These are phyloP conservation scores for Cyprinus carpio DNA, from an alignment of 2,113 vertebrate genomes.

Conservation along the genomic window DNA sequence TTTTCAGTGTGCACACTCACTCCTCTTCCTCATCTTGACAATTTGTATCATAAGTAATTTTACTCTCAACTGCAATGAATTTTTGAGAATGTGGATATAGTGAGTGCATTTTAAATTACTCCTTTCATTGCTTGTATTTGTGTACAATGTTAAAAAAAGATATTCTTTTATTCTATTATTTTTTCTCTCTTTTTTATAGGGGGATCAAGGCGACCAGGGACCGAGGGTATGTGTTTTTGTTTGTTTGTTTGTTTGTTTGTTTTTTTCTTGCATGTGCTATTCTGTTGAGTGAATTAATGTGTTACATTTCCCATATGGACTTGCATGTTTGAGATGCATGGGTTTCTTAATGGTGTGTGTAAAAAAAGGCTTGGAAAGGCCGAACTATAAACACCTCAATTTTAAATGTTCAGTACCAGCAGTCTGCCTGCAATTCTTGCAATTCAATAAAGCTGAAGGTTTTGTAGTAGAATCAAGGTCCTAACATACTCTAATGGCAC, in stretches of 20 bases:
- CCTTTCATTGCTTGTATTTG: slow-evolving; percentile 32
- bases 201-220: too few species aligned
- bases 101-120: slow-evolving; percentile 64
- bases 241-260: too few species aligned
- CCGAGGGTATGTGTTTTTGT: too few species aligned
- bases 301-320: slow-evolving; percentile 60
- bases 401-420: slow-evolving; percentile 37
- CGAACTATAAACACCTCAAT: slow-evolving; percentile 46
- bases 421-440: slow-evolving; percentile 15
- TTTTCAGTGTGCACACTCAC: too few species aligned
- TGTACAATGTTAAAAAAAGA: too few species aligned
- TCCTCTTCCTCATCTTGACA: slow-evolving; percentile 49
- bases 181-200: too few species aligned
- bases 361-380: background rate
- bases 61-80: slow-evolving; percentile 64
- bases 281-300: slow-evolving; percentile 62
- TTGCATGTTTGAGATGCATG: slow-evolving; percentile 72
- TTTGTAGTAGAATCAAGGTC: slow-evolving; percentile 54
- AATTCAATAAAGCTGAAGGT: slow-evolving; percentile 38
- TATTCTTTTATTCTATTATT: too few species aligned
- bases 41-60: slow-evolving; percentile 74
- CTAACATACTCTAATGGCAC: slow-evolving; percentile 46
- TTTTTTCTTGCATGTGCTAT: slow-evolving; percentile 49
- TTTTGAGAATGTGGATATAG: slow-evolving; percentile 66
- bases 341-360: slow-evolving; percentile 54